A percentile compares a stretch with the other conserved stretches of the same genome.
Evolutionary conservation across 2,113 vertebrate species (phyloP).

Genomic region (Gyps fulvus): DNA sequence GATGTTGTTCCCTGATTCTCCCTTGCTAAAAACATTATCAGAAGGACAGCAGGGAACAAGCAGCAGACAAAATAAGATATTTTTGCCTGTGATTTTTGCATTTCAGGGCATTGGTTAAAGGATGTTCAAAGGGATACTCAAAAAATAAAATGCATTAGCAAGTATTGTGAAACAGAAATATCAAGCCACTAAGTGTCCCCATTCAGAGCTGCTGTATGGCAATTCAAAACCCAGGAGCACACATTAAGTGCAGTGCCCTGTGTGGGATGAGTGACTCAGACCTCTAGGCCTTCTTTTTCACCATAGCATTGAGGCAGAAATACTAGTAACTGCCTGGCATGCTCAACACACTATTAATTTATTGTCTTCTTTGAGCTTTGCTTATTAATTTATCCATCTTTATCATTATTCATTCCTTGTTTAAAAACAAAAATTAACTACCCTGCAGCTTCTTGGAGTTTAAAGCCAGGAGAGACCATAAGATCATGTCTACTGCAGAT

Average conservation of each 20-base stretch:
- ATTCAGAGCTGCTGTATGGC: not conserved
- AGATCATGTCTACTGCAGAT: not conserved
- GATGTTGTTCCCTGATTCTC: not conserved
- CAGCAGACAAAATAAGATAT: not conserved
- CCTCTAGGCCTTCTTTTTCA: not conserved
- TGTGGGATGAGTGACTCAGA: not conserved
- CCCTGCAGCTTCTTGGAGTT: not conserved
- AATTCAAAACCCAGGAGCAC: not conserved
- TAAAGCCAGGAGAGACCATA: not conserved
- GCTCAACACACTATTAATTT: not conserved
- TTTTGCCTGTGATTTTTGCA: not conserved
- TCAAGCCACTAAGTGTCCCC: not conserved
- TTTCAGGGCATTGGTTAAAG: not conserved
- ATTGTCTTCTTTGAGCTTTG: not conserved
- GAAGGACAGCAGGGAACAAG: not conserved
- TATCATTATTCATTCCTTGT: not conserved
- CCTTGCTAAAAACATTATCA: not conserved
- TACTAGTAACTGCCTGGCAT: not conserved
- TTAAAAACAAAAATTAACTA: conserved; percentile 7
- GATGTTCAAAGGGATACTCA: not conserved
- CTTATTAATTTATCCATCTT: not conserved
- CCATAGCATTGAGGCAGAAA: not conserved
- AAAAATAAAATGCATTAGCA: not conserved
- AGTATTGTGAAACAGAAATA: not conserved
- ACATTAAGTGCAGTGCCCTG: not conserved